Evolutionary conservation across 2,888 invertebrate genomes (phyloP), one percentile per base, ranked within the genome.

Genomic region (Melanotus villosus): DNA sequence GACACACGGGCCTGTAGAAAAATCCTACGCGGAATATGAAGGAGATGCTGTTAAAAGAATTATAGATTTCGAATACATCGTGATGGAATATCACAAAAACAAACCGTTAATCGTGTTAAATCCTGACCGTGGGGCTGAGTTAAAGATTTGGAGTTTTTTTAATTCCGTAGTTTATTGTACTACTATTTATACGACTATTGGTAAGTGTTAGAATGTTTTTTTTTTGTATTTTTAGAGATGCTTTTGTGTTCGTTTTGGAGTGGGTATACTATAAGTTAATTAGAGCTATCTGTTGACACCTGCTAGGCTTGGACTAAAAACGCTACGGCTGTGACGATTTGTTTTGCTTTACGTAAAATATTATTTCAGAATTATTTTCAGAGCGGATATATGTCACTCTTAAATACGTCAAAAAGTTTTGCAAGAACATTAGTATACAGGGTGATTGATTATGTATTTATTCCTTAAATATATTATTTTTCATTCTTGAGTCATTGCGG

Each of bases 171-270:
- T 96, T 78, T 96, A 92, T 78, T 93, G 95, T 75, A 93, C 94
- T 41, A 96, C 96, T 19, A 92, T 96, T 80, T 95, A 92, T 79
- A 96, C 96, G 9, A 96, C 95, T 9, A 96, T 96, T 80, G 96
- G 96, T 95, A 80, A 89, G 90, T 84, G 21, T 43, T 3, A 1
- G 52, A 52, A 14, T n/a, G 19, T 6, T 1, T 50, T 26, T 50
- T 50, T 50, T 26, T 26, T 16, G 32, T 18, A 16, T 1, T 52
- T 50, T 52, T 52, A 2, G 19, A 18, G 26, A 9, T 16, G n/a
- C 32, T 52, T 18, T n/a, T n/a, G n/a, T 30, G 16, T 34, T 3
- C 9, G 10, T 10, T 14, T 52, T 52, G 52, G 52, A 30, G 52
- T 52, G 6, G 32, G 32, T 32, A 32, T 32, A 52, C 32, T 52